Percentiles rank a stretch among this genome's conserved stretches.
These are phyloP conservation scores for Calyptomena viridis DNA, from an alignment of 2,113 vertebrate species.

Conservation along the genomic window DNA sequence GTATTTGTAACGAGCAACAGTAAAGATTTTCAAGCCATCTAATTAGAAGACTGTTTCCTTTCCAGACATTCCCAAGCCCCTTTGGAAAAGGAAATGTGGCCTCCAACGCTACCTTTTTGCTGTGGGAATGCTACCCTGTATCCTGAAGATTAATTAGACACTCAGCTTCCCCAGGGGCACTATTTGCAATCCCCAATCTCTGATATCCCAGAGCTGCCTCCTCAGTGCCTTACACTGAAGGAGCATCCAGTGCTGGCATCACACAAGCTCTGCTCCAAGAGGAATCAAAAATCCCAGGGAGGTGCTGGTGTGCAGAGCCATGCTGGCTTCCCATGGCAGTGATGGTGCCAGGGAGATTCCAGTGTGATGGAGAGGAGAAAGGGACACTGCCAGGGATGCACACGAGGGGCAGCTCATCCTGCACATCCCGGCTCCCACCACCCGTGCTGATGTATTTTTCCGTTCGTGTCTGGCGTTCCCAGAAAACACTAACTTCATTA, in stretches of 20 bases:
- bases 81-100: slow-evolving; percentile 33
- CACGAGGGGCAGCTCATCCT: background rate
- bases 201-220: rapidly evolving
- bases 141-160: background rate
- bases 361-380: background rate
- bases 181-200: background rate
- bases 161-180: rapidly evolving
- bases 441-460: background rate
- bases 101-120: background rate
- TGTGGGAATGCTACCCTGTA: background rate
- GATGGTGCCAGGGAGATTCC: background rate
- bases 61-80: slow-evolving; percentile 2
- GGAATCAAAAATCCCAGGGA: background rate
- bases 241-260: background rate
- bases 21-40: slow-evolving; percentile 40
- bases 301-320: background rate
- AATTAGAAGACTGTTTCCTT: slow-evolving; percentile 21
- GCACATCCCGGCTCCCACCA: background rate
- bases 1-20: background rate
- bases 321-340: background rate
- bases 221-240: rapidly evolving
- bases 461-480: background rate
- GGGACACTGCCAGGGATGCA: background rate
- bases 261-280: background rate
- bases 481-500: slow-evolving; percentile 52